phyloP scores from a whole-genome alignment of 2,113 vertebrate genomes.

The Andinoacara biseriatus region DNA sequence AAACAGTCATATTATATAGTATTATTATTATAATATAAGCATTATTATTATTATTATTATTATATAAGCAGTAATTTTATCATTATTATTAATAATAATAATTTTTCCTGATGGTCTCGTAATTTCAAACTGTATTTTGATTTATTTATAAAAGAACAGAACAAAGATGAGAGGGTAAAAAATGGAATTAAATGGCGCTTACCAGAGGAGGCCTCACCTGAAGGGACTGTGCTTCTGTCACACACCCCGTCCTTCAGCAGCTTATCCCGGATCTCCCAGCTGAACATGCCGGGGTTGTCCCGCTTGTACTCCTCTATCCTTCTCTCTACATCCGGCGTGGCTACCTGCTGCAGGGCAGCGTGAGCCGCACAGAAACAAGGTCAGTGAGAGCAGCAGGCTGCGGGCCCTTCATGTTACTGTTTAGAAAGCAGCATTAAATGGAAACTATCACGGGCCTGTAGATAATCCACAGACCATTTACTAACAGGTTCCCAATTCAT shows the following conservation, averaged over 20 bases:
- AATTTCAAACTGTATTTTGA: background rate
- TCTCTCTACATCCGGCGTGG: slow-evolving; percentile 95
- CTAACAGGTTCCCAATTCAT: background rate
- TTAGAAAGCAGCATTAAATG: background rate
- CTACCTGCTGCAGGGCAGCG: slow-evolving; percentile 89
- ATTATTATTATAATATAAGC: background rate
- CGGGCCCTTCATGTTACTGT: background rate
- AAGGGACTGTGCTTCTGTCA: slow-evolving; percentile 93
- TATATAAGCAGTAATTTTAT: background rate
- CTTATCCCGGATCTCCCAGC: slow-evolving; percentile 97
- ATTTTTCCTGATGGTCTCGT: background rate
- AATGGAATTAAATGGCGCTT: slow-evolving; percentile 63
- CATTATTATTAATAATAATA: background rate
- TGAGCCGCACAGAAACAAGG: background rate
- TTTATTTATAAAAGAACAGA: background rate
- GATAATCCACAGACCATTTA: background rate
- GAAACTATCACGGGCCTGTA: background rate
- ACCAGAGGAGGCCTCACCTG: slow-evolving; percentile 92
- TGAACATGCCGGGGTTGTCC: slow-evolving; percentile 96
- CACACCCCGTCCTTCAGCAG: slow-evolving; percentile 96
- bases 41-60: background rate
- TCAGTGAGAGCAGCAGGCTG: background rate
- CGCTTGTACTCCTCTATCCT: slow-evolving; percentile 97
- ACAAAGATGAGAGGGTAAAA: background rate
- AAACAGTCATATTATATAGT: background rate